Evolutionary conservation across 1,140 invertebrate genomes (phyloP), one percentile per base, ranked within the genome.

Genomic region (Hirudo medicinalis): DNA sequence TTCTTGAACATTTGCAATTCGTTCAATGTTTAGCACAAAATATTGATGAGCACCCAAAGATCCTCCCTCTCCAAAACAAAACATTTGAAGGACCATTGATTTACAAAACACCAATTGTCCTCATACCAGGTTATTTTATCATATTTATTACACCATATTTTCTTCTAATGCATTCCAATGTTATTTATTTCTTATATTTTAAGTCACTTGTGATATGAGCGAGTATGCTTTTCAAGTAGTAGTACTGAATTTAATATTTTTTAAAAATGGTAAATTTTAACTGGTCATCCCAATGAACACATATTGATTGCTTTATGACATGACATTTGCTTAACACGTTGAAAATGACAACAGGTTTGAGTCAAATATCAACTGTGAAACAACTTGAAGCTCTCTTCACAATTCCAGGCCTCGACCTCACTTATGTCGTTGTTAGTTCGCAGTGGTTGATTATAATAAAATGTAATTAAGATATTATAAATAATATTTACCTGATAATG

Each of bases 101-200:
- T 29, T 85, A 80, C 74, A 77, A 78, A n/a, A 80, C 79, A 20
- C 84, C 84, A 15, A 78, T 85, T 53, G 75, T 84, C 54, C 78
- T 85, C 13, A 77, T 85, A 27, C 80, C 80, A 73, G 81, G 81
- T 80, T 75, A 70, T 73, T 49, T 15, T 49, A n/a, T n/a, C n/a
- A n/a, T n/a, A n/a, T n/a, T n/a, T n/a, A n/a, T n/a, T 49, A 13
- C 1, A 13, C 4, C 11, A 49, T 17, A 11, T 49, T 49, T 11
- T 13, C 15, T 49, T 15, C 9, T 49, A n/a, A n/a, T n/a, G n/a
- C n/a, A n/a, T n/a, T n/a, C n/a, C n/a, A n/a, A n/a, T n/a, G n/a
- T n/a, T n/a, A n/a, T n/a, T n/a, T n/a, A 40, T 6, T 40, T 40
- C 11, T 40, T 40, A 6, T 40, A 40, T 40, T 11, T 40, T 40